Evolutionary conservation across 2,797 vertebrate species (phyloP).

Genomic region (Chelmon rostratus): DNA sequence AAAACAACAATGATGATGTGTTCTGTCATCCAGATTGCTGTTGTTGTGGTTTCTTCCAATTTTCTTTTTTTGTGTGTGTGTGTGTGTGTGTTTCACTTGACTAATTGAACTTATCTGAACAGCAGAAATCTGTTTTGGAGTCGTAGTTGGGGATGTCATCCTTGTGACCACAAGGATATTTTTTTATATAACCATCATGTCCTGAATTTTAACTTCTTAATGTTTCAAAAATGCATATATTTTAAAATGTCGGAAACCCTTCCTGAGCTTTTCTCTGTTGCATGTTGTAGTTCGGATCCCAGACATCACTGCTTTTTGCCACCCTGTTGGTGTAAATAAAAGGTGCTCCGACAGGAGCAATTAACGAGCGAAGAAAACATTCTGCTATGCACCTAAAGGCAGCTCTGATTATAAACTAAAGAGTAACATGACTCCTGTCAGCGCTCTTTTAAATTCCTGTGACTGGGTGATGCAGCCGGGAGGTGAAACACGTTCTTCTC

Average conservation of each 20-base stretch:
- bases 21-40: no score
- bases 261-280: not conserved
- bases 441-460: conserved; percentile 21
- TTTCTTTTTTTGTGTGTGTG: no score
- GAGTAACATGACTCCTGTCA: conserved; percentile 44
- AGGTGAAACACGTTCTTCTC: conserved; percentile 30
- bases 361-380: conserved; percentile 42
- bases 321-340: conserved; percentile 8
- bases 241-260: not conserved
- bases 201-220: not conserved
- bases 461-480: conserved; percentile 12
- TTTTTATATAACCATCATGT: not conserved
- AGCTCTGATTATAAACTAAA: conserved; percentile 45
- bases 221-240: not conserved
- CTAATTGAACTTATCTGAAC: no score
- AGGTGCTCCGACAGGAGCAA: conserved; percentile 21
- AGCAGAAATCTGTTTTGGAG: no score
- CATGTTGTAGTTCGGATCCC: not conserved
- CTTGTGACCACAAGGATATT: not conserved
- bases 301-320: not conserved
- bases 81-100: no score
- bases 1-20: no score
- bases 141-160: no score
- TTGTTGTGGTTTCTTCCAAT: no score
- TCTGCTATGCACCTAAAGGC: conserved; percentile 31